These are phyloP conservation scores for Catostomus latipinnis DNA, from an alignment of 2,797 vertebrate genomes.

Conservation along the genomic window DNA sequence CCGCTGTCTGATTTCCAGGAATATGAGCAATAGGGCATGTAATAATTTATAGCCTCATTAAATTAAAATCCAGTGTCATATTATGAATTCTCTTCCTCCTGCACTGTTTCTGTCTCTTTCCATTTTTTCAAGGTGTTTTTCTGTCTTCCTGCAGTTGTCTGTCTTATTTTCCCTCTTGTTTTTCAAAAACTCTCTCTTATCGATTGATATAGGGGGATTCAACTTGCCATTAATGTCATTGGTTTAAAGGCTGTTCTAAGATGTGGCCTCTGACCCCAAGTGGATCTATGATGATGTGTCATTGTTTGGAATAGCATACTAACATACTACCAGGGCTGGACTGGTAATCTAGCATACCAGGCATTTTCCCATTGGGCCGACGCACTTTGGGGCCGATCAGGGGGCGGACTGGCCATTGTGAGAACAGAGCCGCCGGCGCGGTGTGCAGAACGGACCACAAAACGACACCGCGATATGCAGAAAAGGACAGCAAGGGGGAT, in stretches of 20 bases:
- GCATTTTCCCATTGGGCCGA: too few species aligned
- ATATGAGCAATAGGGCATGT: slow-evolving; percentile 38
- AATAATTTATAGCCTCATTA: slow-evolving; percentile 49
- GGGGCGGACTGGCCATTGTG: too few species aligned
- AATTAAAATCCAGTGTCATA: slow-evolving; percentile 14
- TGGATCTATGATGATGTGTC: too few species aligned
- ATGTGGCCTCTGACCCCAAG: slow-evolving; percentile 6
- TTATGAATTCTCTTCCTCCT: slow-evolving; percentile 30
- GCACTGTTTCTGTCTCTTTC: not conserved
- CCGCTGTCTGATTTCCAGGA: slow-evolving; percentile 31
- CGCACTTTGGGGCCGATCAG: too few species aligned
- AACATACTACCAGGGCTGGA: too few species aligned
- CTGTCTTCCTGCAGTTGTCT: not conserved
- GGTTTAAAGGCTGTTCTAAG: slow-evolving; percentile 18
- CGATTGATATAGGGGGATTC: slow-evolving; percentile 16
- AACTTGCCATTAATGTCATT: slow-evolving; percentile 8
- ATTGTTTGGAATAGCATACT: too few species aligned
- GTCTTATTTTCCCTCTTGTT: slow-evolving; percentile 12
- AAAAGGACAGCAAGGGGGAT: too few species aligned
- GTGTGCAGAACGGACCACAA: too few species aligned
- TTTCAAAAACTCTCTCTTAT: slow-evolving; percentile 3
- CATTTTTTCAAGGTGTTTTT: slow-evolving; percentile 1
- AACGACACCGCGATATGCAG: too few species aligned
- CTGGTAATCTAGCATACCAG: too few species aligned
- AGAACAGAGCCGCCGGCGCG: too few species aligned